A percentile compares a stretch with the other conserved stretches of the same genome.
phyloP scores from a whole-genome alignment of 2,888 invertebrate species.

The Agonopterix alstromeriana region DNA sequence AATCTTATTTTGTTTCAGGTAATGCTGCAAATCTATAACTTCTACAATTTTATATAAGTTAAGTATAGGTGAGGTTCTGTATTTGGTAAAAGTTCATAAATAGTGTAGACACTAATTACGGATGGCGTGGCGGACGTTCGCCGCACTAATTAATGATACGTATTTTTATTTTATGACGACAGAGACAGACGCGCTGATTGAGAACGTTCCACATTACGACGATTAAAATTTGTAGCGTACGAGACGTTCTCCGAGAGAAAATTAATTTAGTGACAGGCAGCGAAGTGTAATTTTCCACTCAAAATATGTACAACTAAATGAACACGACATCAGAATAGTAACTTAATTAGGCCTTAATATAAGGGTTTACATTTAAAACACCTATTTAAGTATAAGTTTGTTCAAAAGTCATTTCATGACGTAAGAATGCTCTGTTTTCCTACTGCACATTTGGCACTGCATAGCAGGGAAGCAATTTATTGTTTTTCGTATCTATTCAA shows the following conservation, averaged over 20 bases:
- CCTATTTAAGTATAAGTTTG: too few relatives aligned
- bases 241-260: slow-evolving; percentile 13
- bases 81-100: slow-evolving; percentile 11
- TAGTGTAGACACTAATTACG: slow-evolving; percentile 9
- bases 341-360: too few relatives aligned
- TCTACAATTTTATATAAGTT: slow-evolving; percentile 33
- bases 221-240: slow-evolving; percentile 17
- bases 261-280: slow-evolving; percentile 3
- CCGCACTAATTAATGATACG: slow-evolving; percentile 19
- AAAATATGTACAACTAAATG: background rate
- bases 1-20: slow-evolving; percentile 59
- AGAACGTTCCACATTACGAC: slow-evolving; percentile 14
- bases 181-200: slow-evolving; percentile 13
- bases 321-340: background rate
- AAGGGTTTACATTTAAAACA: too few relatives aligned
- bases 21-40: slow-evolving; percentile 24
- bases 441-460: too few relatives aligned
- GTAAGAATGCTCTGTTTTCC: too few relatives aligned
- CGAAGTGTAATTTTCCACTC: background rate
- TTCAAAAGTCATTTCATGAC: too few relatives aligned
- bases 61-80: slow-evolving; percentile 44
- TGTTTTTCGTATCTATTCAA: too few relatives aligned
- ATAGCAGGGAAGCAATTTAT: too few relatives aligned
- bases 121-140: slow-evolving; percentile 13
- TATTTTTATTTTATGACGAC: slow-evolving; percentile 10